Base-by-base conservation (phyloP, 2,888 invertebrate genomes). In the Aquatica leii region DNA sequence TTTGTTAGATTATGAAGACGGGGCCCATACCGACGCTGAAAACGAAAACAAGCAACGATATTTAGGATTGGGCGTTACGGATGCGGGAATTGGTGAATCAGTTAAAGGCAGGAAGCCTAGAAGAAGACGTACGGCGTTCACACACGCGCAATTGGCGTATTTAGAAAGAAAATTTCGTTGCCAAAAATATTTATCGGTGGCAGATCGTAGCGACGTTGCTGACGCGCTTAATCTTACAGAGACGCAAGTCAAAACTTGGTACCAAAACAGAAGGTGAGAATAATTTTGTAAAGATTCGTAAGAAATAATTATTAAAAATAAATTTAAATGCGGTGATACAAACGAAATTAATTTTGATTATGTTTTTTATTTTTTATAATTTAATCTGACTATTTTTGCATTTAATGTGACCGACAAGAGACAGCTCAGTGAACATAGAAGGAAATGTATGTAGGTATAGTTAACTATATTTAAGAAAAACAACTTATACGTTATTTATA, bases 231-330 rank as follows among this genome's bases (percentile, higher is more conserved):
- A 91, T 75, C 84, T 97, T 20, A 93, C 94, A 34, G 97, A 97
- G 82, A 97, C 96, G 0, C 97, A 97, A 79, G 95, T 97, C 55
- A 97, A 97, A 83, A 97, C 97, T 1, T 97, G 97, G 96, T 97
- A 94, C 75, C 94, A 94, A 82, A 94, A 94, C 77, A 85, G 94
- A 80, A 87, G 93, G 94, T 93, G 73, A 82, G 81, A n/a, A n/a
- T n/a, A n/a, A n/a, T n/a, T n/a, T n/a, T n/a, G n/a, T n/a, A n/a
- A n/a, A n/a, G n/a, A n/a, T n/a, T n/a, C n/a, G n/a, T n/a, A n/a
- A n/a, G n/a, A n/a, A n/a, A n/a, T n/a, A n/a, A n/a, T n/a, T n/a
- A n/a, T n/a, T n/a, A n/a, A n/a, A n/a, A n/a, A n/a, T n/a, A n/a
- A n/a, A n/a, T n/a, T n/a, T n/a, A n/a, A n/a, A n/a, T n/a, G n/a